A percentile compares a stretch with the other conserved stretches of the same genome.
phyloP scores from a whole-genome alignment of 1,140 invertebrate species.

The Archegozetes longisetosus region DNA sequence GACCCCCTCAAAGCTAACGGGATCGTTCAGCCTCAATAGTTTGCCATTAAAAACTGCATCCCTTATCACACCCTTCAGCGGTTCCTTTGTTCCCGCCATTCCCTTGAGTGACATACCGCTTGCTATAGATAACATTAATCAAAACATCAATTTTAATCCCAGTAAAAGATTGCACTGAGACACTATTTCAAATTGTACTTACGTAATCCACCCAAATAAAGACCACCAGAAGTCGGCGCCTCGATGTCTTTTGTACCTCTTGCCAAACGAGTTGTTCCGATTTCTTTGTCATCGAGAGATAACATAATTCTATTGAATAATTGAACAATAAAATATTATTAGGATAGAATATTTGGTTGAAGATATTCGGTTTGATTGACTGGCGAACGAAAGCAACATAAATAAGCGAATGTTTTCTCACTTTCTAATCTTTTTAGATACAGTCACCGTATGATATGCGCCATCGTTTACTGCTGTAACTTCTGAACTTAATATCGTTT shows the following conservation, averaged over 20 bases:
- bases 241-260: constrained; percentile 33
- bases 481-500: constrained; percentile 29
- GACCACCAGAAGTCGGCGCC: constrained; percentile 31
- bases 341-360: background rate
- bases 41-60: constrained; percentile 61
- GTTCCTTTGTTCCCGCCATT: constrained; percentile 36
- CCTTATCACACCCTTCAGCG: constrained; percentile 52
- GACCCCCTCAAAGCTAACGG: constrained; percentile 46
- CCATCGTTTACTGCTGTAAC: constrained; percentile 21
- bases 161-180: background rate
- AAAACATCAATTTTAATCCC: background rate
- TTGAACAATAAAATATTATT: background rate
- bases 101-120: constrained; percentile 33
- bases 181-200: background rate
- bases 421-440: constrained; percentile 19
- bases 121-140: constrained; percentile 20
- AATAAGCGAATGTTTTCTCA: constrained; percentile 13
- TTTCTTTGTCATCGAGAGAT: constrained; percentile 41
- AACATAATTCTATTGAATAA: constrained; percentile 14
- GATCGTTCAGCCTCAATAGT: constrained; percentile 45
- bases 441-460: constrained; percentile 21
- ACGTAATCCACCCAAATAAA: constrained; percentile 47
- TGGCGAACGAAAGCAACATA: too few relatives aligned
- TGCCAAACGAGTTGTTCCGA: constrained; percentile 35
- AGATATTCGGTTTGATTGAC: background rate